phyloP scores from a whole-genome alignment of 2,113 vertebrate genomes.

The Eupsittula cactorum region DNA sequence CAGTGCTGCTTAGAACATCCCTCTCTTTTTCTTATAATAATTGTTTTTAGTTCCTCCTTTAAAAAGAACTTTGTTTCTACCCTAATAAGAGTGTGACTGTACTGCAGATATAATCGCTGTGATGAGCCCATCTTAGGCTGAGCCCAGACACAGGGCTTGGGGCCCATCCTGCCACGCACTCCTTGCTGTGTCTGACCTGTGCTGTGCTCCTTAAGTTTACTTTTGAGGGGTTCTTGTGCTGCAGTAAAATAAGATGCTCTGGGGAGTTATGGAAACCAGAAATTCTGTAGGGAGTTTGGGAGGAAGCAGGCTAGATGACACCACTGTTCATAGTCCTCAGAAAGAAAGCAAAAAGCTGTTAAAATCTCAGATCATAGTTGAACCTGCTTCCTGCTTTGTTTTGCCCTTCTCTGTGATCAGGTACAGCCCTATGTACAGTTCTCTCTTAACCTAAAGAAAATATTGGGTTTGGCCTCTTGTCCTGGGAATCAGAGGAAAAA shows the following conservation, averaged over 20 bases:
- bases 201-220: neutral
- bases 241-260: neutral
- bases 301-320: neutral
- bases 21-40: neutral
- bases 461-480: neutral
- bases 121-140: neutral
- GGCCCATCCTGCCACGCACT: neutral
- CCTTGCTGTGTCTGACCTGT: accelerated
- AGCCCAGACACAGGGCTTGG: neutral
- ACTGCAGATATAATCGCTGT: neutral
- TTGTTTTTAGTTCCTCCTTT: neutral
- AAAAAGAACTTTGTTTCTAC: neutral
- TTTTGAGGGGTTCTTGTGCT: neutral
- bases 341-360: neutral
- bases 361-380: neutral
- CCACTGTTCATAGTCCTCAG: neutral
- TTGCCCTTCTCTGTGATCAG: neutral
- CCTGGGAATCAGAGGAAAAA: neutral
- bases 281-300: neutral
- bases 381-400: neutral
- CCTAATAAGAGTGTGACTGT: neutral
- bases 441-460: neutral
- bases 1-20: neutral
- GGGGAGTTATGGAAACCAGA: neutral
- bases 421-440: neutral